Conservation (phyloP, 2,797 vertebrate genomes). For the Babyrousa celebensis region DNA sequence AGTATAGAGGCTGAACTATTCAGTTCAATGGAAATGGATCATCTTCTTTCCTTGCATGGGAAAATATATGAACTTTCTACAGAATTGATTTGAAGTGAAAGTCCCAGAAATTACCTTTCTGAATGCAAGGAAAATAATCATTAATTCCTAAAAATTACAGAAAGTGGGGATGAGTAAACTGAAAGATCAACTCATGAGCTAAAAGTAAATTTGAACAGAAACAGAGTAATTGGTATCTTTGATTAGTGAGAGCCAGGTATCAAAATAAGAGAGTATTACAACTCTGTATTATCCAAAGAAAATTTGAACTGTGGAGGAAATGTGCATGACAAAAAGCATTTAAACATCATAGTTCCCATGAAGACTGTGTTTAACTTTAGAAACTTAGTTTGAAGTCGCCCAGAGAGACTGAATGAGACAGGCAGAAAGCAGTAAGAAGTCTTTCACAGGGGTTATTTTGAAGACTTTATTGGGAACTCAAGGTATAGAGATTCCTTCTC, state of each 20-base stretch:
- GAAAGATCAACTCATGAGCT: not conserved
- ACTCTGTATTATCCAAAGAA: not conserved
- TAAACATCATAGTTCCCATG: not conserved
- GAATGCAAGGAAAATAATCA: not conserved
- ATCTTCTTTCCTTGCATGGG: not conserved
- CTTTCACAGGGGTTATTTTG: not conserved
- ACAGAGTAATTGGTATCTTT: not conserved
- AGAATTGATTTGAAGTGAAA: not conserved
- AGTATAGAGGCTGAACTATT: not conserved
- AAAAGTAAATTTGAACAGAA: not conserved
- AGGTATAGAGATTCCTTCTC: not conserved
- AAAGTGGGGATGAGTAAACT: not conserved
- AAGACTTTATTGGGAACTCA: not conserved
- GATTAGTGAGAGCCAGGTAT: not conserved
- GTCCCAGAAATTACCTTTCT: not conserved
- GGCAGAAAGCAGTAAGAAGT: not conserved
- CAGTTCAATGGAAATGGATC: not conserved
- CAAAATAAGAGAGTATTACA: not conserved
- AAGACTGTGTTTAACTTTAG: not conserved
- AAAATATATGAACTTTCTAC: constrained; percentile 9
- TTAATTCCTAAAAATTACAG: not conserved
- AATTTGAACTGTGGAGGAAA: not conserved
- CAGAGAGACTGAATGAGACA: not conserved
- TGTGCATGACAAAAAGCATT: not conserved
- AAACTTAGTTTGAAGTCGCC: not conserved